phyloP scores from a whole-genome alignment of 2,888 invertebrate genomes.

The Glyphotaelius pellucidus region DNA sequence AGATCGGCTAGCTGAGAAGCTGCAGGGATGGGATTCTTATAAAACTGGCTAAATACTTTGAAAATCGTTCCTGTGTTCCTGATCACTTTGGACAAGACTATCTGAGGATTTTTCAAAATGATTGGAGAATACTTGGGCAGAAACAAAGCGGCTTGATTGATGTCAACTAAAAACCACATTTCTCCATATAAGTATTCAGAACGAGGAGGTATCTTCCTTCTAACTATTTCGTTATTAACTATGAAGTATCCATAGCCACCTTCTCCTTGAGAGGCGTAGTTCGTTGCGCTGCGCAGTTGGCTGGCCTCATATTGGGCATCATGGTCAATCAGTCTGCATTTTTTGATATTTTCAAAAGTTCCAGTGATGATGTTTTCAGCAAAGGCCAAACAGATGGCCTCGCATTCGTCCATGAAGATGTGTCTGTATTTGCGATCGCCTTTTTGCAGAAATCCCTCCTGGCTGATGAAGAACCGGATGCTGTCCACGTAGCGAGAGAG shows the following conservation, averaged over 20 bases:
- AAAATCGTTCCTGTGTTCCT: slow-evolving; percentile 70
- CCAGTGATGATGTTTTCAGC: slow-evolving; percentile 68
- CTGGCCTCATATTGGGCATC: slow-evolving; percentile 54
- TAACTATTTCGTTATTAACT: slow-evolving; percentile 59
- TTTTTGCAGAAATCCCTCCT: slow-evolving; percentile 68
- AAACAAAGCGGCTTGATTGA: slow-evolving; percentile 70
- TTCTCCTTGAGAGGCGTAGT: slow-evolving; percentile 43
- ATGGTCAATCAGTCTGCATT: slow-evolving; percentile 67
- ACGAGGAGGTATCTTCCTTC: slow-evolving; percentile 29
- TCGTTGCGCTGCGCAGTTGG: slow-evolving; percentile 10
- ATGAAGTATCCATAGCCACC: slow-evolving; percentile 47
- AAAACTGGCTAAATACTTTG: slow-evolving; percentile 70
- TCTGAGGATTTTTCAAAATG: slow-evolving; percentile 69
- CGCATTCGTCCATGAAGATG: slow-evolving; percentile 71
- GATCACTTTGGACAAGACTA: slow-evolving; percentile 70
- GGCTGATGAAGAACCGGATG: slow-evolving; percentile 69
- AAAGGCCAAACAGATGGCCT: slow-evolving; percentile 70
- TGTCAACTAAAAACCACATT: slow-evolving; percentile 71
- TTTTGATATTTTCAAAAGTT: slow-evolving; percentile 69
- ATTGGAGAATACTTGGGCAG: slow-evolving; percentile 70
- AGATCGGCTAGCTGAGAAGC: slow-evolving; percentile 67
- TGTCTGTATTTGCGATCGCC: slow-evolving; percentile 69
- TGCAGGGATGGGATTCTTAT: slow-evolving; percentile 68
- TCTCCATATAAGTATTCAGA: slow-evolving; percentile 68
- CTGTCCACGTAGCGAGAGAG: slow-evolving; percentile 67